Conservation (phyloP, 1,140 invertebrate genomes). For the Scaptomyza graminum region DNA sequence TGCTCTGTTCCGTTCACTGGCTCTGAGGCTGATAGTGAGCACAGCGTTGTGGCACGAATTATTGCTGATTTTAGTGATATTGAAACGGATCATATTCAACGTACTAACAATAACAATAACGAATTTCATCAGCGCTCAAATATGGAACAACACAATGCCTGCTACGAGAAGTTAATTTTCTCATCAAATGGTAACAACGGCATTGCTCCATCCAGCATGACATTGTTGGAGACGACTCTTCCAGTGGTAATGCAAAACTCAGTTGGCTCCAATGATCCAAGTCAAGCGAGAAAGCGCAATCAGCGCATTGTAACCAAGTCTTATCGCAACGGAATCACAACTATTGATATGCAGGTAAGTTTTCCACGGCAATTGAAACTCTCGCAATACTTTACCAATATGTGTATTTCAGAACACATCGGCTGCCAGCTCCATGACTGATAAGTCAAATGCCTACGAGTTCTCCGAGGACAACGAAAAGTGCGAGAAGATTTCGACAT, state of each 20-base stretch:
- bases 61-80: conserved; percentile 83
- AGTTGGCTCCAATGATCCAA: conserved; percentile 46
- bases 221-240: conserved; percentile 56
- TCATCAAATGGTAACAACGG: conserved; percentile 50
- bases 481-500: conserved; percentile 92
- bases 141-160: conserved; percentile 9
- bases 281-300: conserved; percentile 67
- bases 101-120: conserved; percentile 18
- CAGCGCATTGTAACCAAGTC: conserved; percentile 80
- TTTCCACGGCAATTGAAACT: not conserved
- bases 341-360: conserved; percentile 69
- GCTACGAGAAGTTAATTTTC: conserved; percentile 61
- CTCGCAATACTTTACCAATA: not conserved
- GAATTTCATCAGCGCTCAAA: not conserved
- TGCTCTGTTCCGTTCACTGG: conserved; percentile 52
- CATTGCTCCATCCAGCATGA: conserved; percentile 24
- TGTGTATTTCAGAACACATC: conserved; percentile 38
- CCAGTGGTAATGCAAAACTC: conserved; percentile 45
- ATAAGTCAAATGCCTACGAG: conserved; percentile 89
- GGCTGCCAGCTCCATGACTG: conserved; percentile 59
- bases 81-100: conserved; percentile 70
- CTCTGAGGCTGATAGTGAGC: conserved; percentile 65
- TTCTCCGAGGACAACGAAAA: conserved; percentile 93
- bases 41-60: conserved; percentile 79
- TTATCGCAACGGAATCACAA: conserved; percentile 76